Conservation (phyloP, 1,140 invertebrate genomes). For the Zaprionus gabonicus region DNA sequence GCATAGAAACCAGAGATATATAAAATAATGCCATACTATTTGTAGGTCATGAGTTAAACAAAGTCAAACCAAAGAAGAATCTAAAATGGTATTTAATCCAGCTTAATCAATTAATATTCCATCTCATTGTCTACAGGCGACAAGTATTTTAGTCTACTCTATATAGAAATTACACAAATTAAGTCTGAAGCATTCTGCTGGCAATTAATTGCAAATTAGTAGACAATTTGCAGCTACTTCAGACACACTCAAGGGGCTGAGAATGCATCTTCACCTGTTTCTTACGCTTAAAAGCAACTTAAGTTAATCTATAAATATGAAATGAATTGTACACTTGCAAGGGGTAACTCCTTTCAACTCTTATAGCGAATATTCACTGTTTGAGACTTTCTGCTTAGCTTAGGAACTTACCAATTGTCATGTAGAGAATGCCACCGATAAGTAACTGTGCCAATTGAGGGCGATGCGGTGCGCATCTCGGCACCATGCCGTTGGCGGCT, state of each 20-base stretch:
- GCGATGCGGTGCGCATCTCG: constrained; percentile 30
- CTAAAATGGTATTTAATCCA: too few relatives aligned
- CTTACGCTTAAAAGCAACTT: too few relatives aligned
- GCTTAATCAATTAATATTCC: too few relatives aligned
- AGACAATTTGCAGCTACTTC: not conserved
- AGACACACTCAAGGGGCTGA: not conserved
- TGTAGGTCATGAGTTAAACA: too few relatives aligned
- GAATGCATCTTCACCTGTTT: too few relatives aligned
- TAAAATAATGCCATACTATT: too few relatives aligned
- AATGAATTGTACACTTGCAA: not conserved
- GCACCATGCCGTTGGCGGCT: constrained; percentile 47
- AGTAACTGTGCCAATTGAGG: constrained; percentile 62
- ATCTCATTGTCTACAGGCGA: too few relatives aligned
- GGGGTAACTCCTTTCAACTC: too few relatives aligned
- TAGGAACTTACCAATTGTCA: constrained; percentile 68
- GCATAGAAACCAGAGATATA: too few relatives aligned
- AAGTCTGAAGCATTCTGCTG: not conserved
- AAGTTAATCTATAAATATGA: not conserved
- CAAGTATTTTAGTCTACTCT: too few relatives aligned
- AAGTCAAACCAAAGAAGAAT: too few relatives aligned
- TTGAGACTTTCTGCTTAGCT: not conserved
- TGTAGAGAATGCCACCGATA: constrained; percentile 61
- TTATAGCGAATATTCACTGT: too few relatives aligned
- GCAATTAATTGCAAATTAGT: not conserved
- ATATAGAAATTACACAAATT: not conserved